These are phyloP conservation scores for Eidolon helvum DNA, from an alignment of 2,113 vertebrate genomes.

Conservation along the genomic window DNA sequence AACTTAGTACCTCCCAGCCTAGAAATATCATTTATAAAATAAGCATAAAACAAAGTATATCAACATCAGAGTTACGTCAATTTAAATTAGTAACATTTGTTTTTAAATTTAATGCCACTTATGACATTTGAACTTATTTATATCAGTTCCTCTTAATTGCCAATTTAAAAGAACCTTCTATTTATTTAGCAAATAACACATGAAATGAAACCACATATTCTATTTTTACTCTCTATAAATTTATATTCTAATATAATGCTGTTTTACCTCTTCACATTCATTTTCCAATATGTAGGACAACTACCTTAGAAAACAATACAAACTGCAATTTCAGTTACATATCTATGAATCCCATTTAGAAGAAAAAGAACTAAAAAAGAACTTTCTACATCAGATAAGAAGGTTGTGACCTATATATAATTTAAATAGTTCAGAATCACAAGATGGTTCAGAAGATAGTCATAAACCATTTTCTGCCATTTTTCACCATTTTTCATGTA, in stretches of 20 bases:
- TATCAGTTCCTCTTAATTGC: constrained; percentile 14
- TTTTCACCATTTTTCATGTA: neutral
- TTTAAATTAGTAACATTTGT: constrained; percentile 25
- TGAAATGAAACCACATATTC: neutral
- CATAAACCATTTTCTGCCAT: neutral
- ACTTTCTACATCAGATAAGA: neutral
- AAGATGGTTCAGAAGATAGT: neutral
- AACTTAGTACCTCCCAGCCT: neutral
- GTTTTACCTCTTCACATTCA: neutral
- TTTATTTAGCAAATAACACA: neutral
- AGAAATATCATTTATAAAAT: neutral
- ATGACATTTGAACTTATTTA: neutral
- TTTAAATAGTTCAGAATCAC: constrained; percentile 22
- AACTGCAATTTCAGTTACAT: neutral
- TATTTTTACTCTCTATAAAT: neutral
- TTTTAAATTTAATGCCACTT: constrained; percentile 35
- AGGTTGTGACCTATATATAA: neutral
- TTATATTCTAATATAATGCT: neutral
- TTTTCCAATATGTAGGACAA: neutral
- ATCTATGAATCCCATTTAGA: constrained; percentile 10
- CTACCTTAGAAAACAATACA: neutral
- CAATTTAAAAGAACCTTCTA: constrained; percentile 29
- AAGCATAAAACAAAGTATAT: neutral
- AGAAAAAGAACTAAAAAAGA: constrained; percentile 5
- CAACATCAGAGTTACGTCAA: neutral